These are phyloP conservation scores for Microctenopoma stevenorrisi DNA, from an alignment of 2,797 vertebrate species.

Conservation along the genomic window DNA sequence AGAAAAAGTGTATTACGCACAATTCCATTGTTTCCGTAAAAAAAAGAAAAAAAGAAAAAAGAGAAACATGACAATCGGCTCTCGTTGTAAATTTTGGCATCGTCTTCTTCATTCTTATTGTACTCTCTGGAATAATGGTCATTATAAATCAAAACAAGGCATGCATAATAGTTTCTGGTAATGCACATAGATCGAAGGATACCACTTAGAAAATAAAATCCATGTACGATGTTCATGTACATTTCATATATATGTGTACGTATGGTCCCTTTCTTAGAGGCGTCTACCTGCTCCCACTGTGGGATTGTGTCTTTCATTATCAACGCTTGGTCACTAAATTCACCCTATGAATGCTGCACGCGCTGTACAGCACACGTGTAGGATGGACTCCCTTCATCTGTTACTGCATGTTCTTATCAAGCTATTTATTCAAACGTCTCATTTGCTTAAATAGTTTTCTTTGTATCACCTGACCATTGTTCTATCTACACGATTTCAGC, in stretches of 20 bases:
- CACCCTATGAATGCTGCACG: slow-evolving; percentile 52
- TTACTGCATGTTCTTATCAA: slow-evolving; percentile 62
- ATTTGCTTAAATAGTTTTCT: slow-evolving; percentile 66
- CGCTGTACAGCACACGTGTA: slow-evolving; percentile 41
- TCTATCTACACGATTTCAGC: slow-evolving; percentile 52
- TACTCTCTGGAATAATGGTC: slow-evolving; percentile 67
- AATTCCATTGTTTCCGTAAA: slow-evolving; percentile 65
- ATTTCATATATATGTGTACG: slow-evolving; percentile 78
- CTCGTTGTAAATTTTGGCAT: slow-evolving; percentile 78
- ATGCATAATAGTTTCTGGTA: slow-evolving; percentile 84
- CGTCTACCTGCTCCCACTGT: slow-evolving; percentile 50
- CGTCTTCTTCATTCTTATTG: slow-evolving; percentile 42
- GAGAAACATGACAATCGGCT: slow-evolving; percentile 61
- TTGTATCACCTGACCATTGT: slow-evolving; percentile 48
- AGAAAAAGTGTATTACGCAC: slow-evolving; percentile 73
- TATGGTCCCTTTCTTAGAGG: slow-evolving; percentile 70
- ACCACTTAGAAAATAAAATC: slow-evolving; percentile 76
- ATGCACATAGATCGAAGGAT: slow-evolving; percentile 80
- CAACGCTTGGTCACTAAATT: slow-evolving; percentile 60
- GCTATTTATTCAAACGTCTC: slow-evolving; percentile 46
- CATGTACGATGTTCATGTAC: slow-evolving; percentile 79
- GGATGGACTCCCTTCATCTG: slow-evolving; percentile 45
- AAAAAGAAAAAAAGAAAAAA: slow-evolving; percentile 21
- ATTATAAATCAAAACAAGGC: slow-evolving; percentile 81
- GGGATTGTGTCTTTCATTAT: slow-evolving; percentile 46